Evolutionary conservation across 2,888 invertebrate species (phyloP).

Genomic region (Dasysyrphus tricinctus): DNA sequence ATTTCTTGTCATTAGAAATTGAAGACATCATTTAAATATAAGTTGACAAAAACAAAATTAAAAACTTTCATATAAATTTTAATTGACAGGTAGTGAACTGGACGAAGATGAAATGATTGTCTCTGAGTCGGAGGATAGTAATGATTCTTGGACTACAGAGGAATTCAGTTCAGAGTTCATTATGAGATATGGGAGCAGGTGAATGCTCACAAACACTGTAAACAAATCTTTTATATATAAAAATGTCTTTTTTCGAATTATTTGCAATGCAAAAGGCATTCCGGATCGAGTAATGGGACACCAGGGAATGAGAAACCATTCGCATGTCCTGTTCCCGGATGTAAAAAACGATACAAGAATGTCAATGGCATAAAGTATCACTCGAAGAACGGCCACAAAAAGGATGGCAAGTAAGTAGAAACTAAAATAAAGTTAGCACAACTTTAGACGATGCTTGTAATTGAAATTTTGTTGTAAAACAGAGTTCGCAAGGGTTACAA

Average conservation of each 20-base stretch:
- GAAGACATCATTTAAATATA: not conserved
- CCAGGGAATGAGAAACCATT: slow-evolving; percentile 89
- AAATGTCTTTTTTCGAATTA: slow-evolving; percentile 77
- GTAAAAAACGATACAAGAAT: slow-evolving; percentile 94
- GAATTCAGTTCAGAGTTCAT: slow-evolving; percentile 92
- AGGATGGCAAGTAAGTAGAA: slow-evolving; percentile 90
- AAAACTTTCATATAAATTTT: slow-evolving; percentile 9
- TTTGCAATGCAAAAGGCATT: slow-evolving; percentile 82
- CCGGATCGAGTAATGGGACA: slow-evolving; percentile 84
- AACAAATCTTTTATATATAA: slow-evolving; percentile 76
- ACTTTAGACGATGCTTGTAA: slow-evolving; percentile 43
- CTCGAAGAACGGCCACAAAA: slow-evolving; percentile 93
- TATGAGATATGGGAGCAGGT: slow-evolving; percentile 89
- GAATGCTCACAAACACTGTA: slow-evolving; percentile 77
- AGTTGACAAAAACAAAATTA: not conserved
- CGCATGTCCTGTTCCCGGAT: slow-evolving; percentile 93
- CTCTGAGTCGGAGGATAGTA: slow-evolving; percentile 91
- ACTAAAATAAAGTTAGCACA: not conserved
- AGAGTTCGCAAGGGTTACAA: slow-evolving; percentile 92
- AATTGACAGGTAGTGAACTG: slow-evolving; percentile 86
- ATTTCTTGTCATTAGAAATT: not conserved
- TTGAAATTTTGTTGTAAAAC: slow-evolving; percentile 78
- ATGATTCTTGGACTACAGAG: slow-evolving; percentile 92
- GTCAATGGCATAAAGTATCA: slow-evolving; percentile 95
- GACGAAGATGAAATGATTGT: slow-evolving; percentile 88